Percentiles rank a stretch among this genome's conserved stretches.
These are phyloP conservation scores for Morpho helenor DNA, from an alignment of 2,888 invertebrate genomes.

Conservation along the genomic window DNA sequence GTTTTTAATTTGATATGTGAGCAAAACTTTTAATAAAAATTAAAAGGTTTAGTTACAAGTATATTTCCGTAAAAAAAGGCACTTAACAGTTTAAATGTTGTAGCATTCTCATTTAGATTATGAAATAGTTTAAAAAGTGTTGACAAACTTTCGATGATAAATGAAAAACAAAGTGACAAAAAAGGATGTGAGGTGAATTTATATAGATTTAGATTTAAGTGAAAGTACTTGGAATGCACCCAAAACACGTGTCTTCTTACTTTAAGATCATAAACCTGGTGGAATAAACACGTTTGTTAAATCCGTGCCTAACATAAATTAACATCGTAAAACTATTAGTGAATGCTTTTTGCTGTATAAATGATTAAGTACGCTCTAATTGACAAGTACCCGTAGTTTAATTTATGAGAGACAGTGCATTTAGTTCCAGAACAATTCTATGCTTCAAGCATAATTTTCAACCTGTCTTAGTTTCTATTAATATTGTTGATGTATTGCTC, in stretches of 20 bases:
- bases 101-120: too few relatives aligned
- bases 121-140: too few relatives aligned
- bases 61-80: too few relatives aligned
- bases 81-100: too few relatives aligned
- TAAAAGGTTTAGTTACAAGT: too few relatives aligned
- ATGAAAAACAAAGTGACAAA: not conserved
- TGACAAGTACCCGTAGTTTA: constrained; percentile 20
- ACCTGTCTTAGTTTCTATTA: constrained; percentile 8
- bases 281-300: constrained; percentile 53
- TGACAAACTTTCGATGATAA: not conserved
- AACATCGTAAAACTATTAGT: constrained; percentile 51
- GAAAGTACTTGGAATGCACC: constrained; percentile 64
- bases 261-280: constrained; percentile 48
- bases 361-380: constrained; percentile 29
- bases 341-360: constrained; percentile 28
- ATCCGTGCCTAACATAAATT: constrained; percentile 45
- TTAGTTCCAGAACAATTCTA: constrained; percentile 13
- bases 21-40: too few relatives aligned
- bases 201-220: constrained; percentile 20
- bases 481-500: constrained; percentile 4
- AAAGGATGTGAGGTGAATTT: constrained; percentile 2
- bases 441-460: constrained; percentile 13
- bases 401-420: constrained; percentile 23
- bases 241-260: constrained; percentile 51
- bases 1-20: too few relatives aligned